These are phyloP conservation scores for Synchiropus splendidus DNA, from an alignment of 2,113 vertebrate genomes.

Conservation along the genomic window DNA sequence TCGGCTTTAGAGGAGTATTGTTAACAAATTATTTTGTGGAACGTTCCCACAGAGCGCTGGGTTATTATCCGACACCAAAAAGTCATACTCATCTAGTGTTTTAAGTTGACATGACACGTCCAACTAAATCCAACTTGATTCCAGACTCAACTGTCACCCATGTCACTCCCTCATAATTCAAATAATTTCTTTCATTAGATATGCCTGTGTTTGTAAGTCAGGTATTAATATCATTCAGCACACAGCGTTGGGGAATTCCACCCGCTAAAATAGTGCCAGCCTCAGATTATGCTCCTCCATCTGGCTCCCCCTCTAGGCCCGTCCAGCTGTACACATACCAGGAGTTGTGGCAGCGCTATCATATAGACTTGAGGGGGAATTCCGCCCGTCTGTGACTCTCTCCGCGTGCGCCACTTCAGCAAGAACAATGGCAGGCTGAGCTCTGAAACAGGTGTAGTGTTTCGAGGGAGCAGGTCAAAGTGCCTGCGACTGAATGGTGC, in stretches of 20 bases:
- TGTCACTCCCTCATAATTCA: slow-evolving; percentile 12
- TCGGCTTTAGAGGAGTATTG: too few species aligned
- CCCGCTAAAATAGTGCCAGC: slow-evolving; percentile 61
- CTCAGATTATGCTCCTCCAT: slow-evolving; percentile 46
- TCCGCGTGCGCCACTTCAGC: slow-evolving; percentile 58
- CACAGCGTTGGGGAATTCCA: slow-evolving; percentile 66
- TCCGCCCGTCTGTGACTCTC: slow-evolving; percentile 54
- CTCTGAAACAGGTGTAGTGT: slow-evolving; percentile 58
- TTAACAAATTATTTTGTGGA: too few species aligned
- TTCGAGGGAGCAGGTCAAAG: slow-evolving; percentile 62
- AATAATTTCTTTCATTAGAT: slow-evolving; percentile 56
- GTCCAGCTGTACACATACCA: slow-evolving; percentile 64
- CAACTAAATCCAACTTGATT: background rate
- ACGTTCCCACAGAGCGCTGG: too few species aligned
- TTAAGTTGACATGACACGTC: too few species aligned
- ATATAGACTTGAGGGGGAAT: slow-evolving; percentile 64
- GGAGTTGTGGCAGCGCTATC: slow-evolving; percentile 54
- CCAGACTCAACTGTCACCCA: background rate
- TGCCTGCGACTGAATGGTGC: slow-evolving; percentile 59
- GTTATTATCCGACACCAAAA: too few species aligned
- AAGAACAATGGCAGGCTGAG: slow-evolving; percentile 58
- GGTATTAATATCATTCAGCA: slow-evolving; percentile 66
- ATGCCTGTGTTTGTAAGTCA: slow-evolving; percentile 56
- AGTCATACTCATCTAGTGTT: too few species aligned
- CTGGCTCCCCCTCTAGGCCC: slow-evolving; percentile 14